These are phyloP conservation scores for Hyperopisus bebe DNA, from an alignment of 2,113 vertebrate species.

Conservation along the genomic window DNA sequence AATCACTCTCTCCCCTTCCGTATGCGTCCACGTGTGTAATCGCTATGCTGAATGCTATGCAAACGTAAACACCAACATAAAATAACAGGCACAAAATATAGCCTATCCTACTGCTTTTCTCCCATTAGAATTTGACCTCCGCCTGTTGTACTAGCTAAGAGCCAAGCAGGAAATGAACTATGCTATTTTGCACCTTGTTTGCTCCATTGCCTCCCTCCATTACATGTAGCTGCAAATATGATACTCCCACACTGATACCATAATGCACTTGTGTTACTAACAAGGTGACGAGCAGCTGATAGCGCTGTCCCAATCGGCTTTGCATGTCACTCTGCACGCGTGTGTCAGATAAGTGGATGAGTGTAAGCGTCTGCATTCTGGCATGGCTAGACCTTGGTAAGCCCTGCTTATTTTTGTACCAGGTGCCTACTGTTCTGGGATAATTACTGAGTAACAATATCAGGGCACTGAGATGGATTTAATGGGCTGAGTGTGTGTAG, in stretches of 20 bases:
- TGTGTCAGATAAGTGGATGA: not conserved
- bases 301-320: not conserved
- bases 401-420: not conserved
- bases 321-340: not conserved
- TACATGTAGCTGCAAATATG: not conserved
- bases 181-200: not conserved
- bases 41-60: not conserved
- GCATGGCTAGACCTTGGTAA: not conserved
- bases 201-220: not conserved
- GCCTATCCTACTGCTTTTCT: not conserved
- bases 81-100: not conserved
- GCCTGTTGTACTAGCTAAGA: not conserved
- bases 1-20: not conserved
- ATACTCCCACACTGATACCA: not conserved
- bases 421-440: conserved; percentile 10
- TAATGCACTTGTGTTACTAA: not conserved
- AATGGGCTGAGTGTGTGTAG: conserved; percentile 19
- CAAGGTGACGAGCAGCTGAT: not conserved
- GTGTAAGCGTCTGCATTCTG: not conserved
- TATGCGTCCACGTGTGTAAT: not conserved
- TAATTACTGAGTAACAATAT: conserved; percentile 26
- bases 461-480: conserved; percentile 9
- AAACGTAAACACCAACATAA: not conserved
- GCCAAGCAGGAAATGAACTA: not conserved
- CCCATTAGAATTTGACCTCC: not conserved